Evolutionary conservation across 2,797 vertebrate genomes (phyloP), one percentile per base, ranked within the genome.

Genomic region (Hybognathus amarus): DNA sequence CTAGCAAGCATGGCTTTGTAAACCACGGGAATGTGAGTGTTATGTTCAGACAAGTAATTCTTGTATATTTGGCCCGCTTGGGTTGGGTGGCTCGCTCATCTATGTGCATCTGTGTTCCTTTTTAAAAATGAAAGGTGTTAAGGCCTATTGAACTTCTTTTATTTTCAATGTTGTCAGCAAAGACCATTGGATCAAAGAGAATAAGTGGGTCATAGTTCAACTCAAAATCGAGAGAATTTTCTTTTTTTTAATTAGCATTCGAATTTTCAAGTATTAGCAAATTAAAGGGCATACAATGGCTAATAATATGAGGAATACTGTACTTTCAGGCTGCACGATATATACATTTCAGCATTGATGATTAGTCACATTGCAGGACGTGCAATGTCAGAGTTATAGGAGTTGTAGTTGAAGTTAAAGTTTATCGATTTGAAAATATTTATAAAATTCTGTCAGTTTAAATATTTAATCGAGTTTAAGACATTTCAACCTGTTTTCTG

Each of bases 1-100:
- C 97, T 68, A 91, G 22, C 66, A 97, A 97, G 89, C 95, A 99
- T 87, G 96, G 97, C 40, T 99, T 99, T 91, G 88, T 97, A 89
- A 98, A 99, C 93, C 83, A 96, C 4, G 97, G 97, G 73, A 94
- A 93, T 91, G 97, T 98, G 87, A 97, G 97, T 85, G 61, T 9
- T 76, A 10, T 86, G 93, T 94, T 74, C 40, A 74, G 56, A 38
- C 30, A 79, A 93, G 93, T 90, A 27, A 54, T 73, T 24, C 9
- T 70, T 69, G 33, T 52, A 40, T 77, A 40, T 82, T 82, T 3
- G 17, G 13, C 11, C 66, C n/a, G 0, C 27, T 61, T 77, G 79
- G 73, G 33, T 63, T 77, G 78, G 47, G 24, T 59, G 42, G 42
- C 13, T 47, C 22, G 63, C 38, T 17, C 45, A 9, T 76, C 12